Base-by-base conservation (phyloP, 1,140 invertebrate species). In the Zaprionus ornatus region DNA sequence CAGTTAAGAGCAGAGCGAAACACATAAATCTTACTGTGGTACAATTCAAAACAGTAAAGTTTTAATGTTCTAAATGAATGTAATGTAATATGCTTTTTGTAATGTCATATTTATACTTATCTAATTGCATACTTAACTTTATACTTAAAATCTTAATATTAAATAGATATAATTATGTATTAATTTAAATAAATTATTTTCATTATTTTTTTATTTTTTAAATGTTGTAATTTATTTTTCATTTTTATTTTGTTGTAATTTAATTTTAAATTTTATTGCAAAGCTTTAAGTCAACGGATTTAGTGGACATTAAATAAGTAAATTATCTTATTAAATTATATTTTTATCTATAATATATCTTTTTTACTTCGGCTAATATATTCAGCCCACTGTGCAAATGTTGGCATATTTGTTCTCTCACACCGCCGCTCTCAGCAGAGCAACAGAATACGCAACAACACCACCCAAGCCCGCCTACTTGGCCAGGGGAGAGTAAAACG, bases 21-120 rank as follows among this genome's bases (percentile, higher is more conserved):
- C 35, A 23, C 13, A 52, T 9, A 15, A 10, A n/a, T 40, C 10
- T 9, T 21, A 74, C 71, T 37, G 71, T 74, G 71, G 65, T n/a
- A 19, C 37, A 37, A 68, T 9, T 32, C 9, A 32, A 10, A 32
- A 10, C 3, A 32, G 29, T 9, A 32, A 32, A 9, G 29, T 2
- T 32, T n/a, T n/a, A n/a, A n/a, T n/a, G n/a, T n/a, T n/a, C n/a
- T n/a, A n/a, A n/a, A n/a, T n/a, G n/a, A n/a, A n/a, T n/a, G n/a
- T n/a, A n/a, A n/a, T n/a, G n/a, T 29, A 29, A 10, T 32, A 32
- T 10, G 2, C 29, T 10, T 10, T 10, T 32, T 32, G 29, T 10
- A 32, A 10, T 32, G 10, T 29, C 7, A 29, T 32, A 10, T 10
- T 32, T 32, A 32, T 32, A 32, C 2, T 9, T 10, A 32, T 32